These are phyloP conservation scores for Lycocorax pyrrhopterus DNA, from an alignment of 2,113 vertebrate species.

Conservation along the genomic window DNA sequence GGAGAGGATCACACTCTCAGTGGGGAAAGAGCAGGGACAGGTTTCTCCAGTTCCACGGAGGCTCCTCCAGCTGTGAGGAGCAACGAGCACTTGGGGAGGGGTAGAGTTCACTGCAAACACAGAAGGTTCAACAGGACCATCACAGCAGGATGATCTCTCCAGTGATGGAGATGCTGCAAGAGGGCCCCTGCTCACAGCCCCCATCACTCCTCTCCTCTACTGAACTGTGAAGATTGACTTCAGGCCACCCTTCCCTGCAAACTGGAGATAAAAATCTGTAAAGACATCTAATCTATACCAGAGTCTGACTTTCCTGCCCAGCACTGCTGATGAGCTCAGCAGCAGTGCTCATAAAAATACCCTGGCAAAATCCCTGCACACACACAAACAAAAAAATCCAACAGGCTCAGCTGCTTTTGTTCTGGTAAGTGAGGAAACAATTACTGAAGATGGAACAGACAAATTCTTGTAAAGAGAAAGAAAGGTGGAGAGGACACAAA, in stretches of 20 bases:
- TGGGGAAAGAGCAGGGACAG: neutral
- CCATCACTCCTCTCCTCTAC: neutral
- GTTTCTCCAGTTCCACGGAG: neutral
- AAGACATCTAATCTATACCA: neutral
- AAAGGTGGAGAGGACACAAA: neutral
- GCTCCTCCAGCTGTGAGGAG: neutral
- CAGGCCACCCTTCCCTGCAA: neutral
- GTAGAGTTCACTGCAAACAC: neutral
- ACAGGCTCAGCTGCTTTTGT: neutral
- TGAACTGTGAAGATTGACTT: neutral
- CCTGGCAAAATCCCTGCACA: neutral
- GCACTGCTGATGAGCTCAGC: neutral
- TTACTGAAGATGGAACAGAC: neutral
- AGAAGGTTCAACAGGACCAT: accelerated
- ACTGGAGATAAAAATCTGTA: neutral
- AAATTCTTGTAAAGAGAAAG: neutral
- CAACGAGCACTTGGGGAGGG: neutral
- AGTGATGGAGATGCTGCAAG: neutral
- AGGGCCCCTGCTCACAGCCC: neutral
- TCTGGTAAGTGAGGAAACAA: conserved; percentile 19
- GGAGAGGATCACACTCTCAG: neutral
- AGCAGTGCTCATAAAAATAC: neutral
- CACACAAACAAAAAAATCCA: neutral
- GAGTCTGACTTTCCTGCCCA: neutral
- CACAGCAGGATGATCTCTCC: neutral